These are phyloP conservation scores for Morpho achilles DNA, from an alignment of 2,888 invertebrate species.

Conservation along the genomic window DNA sequence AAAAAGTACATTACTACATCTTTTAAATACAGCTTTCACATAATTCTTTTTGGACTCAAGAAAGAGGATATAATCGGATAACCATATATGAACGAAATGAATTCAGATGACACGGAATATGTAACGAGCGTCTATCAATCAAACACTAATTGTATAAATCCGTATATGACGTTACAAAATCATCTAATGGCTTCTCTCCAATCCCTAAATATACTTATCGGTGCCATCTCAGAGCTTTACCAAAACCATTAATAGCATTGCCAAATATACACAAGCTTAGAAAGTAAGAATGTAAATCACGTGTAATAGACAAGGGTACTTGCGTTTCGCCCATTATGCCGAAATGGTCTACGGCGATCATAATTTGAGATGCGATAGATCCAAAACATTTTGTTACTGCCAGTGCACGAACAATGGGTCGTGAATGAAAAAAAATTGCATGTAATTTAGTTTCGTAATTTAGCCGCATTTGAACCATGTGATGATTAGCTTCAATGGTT, in stretches of 20 bases:
- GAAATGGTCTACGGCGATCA: slow-evolving; percentile 42
- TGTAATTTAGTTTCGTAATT: slow-evolving; percentile 44
- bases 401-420: slow-evolving; percentile 49
- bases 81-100: slow-evolving; percentile 1
- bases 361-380: slow-evolving; percentile 57
- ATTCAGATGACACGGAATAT: slow-evolving; percentile 2
- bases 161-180: slow-evolving; percentile 4
- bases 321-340: slow-evolving; percentile 48
- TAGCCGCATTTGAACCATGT: slow-evolving; percentile 27
- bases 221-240: slow-evolving; percentile 16
- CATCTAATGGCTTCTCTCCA: slow-evolving; percentile 5
- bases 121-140: neutral
- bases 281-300: slow-evolving; percentile 42
- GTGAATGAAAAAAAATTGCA: slow-evolving; percentile 48
- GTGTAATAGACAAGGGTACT: slow-evolving; percentile 30
- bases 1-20: too few species aligned
- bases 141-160: neutral
- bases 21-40: too few species aligned
- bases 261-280: slow-evolving; percentile 41
- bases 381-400: slow-evolving; percentile 39
- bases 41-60: neutral
- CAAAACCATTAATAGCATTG: slow-evolving; percentile 31
- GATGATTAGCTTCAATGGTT: slow-evolving; percentile 40
- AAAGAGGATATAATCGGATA: slow-evolving; percentile 5
- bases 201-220: slow-evolving; percentile 8